Percentiles rank a stretch among this genome's conserved stretches.
Conservation (phyloP, 2,888 invertebrate genomes). For the Synanthedon tipuliformis region DNA sequence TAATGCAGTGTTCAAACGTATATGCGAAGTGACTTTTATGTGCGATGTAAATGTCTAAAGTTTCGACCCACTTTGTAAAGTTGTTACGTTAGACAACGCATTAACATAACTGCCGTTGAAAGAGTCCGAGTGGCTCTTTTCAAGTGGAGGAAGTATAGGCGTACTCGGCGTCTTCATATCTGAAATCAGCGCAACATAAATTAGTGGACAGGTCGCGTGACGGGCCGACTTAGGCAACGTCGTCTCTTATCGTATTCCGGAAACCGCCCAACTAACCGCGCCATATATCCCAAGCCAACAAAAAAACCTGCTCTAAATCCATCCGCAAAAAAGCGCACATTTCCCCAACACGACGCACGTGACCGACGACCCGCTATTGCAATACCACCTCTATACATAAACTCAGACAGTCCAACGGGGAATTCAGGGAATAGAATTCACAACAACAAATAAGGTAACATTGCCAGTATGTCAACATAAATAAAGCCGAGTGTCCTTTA, state of each 20-base stretch:
- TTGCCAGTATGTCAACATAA: conserved; percentile 66
- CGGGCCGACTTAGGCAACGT: conserved; percentile 54
- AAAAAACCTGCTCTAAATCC: conserved; percentile 35
- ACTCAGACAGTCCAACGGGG: conserved; percentile 28
- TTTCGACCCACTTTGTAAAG: conserved; percentile 8
- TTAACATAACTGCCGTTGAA: conserved; percentile 49
- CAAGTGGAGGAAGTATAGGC: conserved; percentile 25
- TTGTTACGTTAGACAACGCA: conserved; percentile 39
- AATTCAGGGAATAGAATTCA: conserved; percentile 22
- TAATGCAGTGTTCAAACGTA: conserved; percentile 16
- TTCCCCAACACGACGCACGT: conserved; percentile 23
- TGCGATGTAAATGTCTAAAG: conserved; percentile 9
- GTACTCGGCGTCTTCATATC: conserved; percentile 47
- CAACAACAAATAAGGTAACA: conserved; percentile 58
- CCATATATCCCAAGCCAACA: conserved; percentile 18
- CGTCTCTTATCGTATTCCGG: conserved; percentile 63
- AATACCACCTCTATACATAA: conserved; percentile 41
- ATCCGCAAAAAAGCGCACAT: conserved; percentile 35
- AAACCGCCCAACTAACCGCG: conserved; percentile 44
- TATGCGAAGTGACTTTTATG: conserved; percentile 1
- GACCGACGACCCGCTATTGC: conserved; percentile 12
- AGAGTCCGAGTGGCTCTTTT: conserved; percentile 15
- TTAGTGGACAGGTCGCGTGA: conserved; percentile 67
- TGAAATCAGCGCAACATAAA: conserved; percentile 66
- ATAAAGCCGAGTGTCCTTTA: conserved; percentile 70